Evolutionary conservation across 2,888 invertebrate species (phyloP), one percentile per base, ranked within the genome.

Genomic region (Oeneis ivallda): DNA sequence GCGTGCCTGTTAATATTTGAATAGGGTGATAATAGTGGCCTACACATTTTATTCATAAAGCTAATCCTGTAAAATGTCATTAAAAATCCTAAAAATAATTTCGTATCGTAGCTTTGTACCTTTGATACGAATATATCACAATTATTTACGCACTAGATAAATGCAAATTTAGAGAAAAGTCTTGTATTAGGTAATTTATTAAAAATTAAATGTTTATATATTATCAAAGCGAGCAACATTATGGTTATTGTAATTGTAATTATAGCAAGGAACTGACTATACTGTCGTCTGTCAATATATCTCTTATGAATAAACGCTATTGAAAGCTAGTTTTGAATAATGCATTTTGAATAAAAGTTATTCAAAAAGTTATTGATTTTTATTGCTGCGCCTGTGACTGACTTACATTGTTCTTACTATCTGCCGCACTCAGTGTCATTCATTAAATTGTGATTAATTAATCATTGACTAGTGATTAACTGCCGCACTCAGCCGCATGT

Each of bases 131-230:
- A 41, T 37, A 34, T 62, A 53, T 39, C 8, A 19, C 2, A 49
- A 50, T 43, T 81, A 79, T 86, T 82, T 79, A 81, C 76, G 79
- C 83, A 86, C 86, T 74, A 84, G 79, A 77, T 74, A 75, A 80
- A 80, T 76, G 79, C 77, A 75, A 78, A 70, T 70, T 76, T 79
- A 83, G 79, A 78, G 72, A 74, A 76, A 77, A 4, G 69, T 78
- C 75, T 79, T 77, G 74, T 84, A 50, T 19, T 26, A 84, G 76
- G 75, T 83, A 78, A 75, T 75, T 72, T 78, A 75, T 72, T 76
- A 77, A 77, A 78, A 75, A 75, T 76, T 82, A 79, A 84, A 85
- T 83, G 82, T 86, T 85, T 84, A 83, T 82, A 81, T 80, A n/a
- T n/a, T n/a, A n/a, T n/a, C 74, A 75, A 81, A 83, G 79, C 59